These are phyloP conservation scores for Toxotes chatareus DNA, from an alignment of 2,113 vertebrate species.

Conservation along the genomic window DNA sequence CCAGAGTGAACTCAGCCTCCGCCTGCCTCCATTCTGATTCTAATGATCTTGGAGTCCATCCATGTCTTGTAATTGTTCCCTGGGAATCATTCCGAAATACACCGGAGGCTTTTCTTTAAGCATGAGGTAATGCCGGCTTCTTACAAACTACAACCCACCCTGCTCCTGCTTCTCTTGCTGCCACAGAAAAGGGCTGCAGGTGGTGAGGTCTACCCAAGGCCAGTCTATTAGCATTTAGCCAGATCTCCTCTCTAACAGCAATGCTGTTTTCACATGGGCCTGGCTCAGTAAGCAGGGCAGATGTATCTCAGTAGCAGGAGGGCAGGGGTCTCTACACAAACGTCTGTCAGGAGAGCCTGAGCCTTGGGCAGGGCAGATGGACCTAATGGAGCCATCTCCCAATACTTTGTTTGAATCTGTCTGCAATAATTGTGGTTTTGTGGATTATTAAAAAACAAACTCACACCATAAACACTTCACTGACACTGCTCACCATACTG, in stretches of 20 bases:
- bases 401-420: conserved; percentile 28
- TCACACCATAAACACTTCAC: neutral
- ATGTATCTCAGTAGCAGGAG: conserved; percentile 61
- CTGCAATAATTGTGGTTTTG: conserved; percentile 12
- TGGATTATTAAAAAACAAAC: conserved; percentile 10
- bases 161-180: conserved; percentile 28
- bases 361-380: conserved; percentile 31
- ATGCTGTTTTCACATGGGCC: conserved; percentile 31
- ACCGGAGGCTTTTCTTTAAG: conserved; percentile 35
- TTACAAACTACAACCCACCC: conserved; percentile 14
- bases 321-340: conserved; percentile 47
- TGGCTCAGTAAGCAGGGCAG: conserved; percentile 59
- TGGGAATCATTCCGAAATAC: conserved; percentile 42
- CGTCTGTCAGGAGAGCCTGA: conserved; percentile 56
- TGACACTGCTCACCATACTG: neutral
- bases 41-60: conserved; percentile 67
- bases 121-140: conserved; percentile 46
- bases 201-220: conserved; percentile 54
- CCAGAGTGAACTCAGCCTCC: conserved; percentile 48
- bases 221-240: conserved; percentile 61
- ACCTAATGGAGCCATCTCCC: conserved; percentile 36
- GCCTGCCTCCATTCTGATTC: conserved; percentile 62
- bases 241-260: conserved; percentile 25
- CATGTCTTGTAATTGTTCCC: conserved; percentile 59
- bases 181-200: conserved; percentile 52